Conservation (phyloP, 92 coral and sea anemone genomes). For the Epizoanthus fatuus region DNA sequence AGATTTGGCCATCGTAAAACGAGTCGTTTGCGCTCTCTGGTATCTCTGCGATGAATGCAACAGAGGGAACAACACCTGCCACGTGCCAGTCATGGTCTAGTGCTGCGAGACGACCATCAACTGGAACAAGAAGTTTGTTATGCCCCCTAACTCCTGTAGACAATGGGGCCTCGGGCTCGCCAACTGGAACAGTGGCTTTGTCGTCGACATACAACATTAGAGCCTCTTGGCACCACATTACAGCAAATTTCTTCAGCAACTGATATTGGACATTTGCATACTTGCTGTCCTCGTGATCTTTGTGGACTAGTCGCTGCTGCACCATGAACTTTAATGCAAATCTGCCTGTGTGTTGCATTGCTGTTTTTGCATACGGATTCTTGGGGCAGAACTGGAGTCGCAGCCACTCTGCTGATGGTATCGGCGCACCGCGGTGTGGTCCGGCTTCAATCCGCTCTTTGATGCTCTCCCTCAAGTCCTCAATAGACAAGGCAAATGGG, state of each 20-base stretch:
- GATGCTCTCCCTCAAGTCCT: background rate
- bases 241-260: background rate
- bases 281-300: slow-evolving; percentile 2
- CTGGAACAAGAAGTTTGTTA: background rate
- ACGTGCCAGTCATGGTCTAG: too few species aligned
- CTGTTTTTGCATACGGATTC: background rate
- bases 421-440: background rate
- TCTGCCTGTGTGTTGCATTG: background rate
- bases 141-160: background rate
- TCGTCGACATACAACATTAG: background rate
- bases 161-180: background rate
- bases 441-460: background rate
- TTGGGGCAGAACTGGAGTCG: slow-evolving; percentile 17
- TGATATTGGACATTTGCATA: background rate
- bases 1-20: too few species aligned
- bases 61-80: too few species aligned
- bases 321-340: slow-evolving; percentile 2
- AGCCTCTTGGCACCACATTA: background rate
- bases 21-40: too few species aligned
- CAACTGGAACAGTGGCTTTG: background rate
- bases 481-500: background rate
- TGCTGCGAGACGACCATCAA: too few species aligned
- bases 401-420: slow-evolving; percentile 4
- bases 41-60: too few species aligned
- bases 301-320: background rate